Evolutionary conservation across 2,888 invertebrate species (phyloP).

Genomic region (Oasisia sp.): DNA sequence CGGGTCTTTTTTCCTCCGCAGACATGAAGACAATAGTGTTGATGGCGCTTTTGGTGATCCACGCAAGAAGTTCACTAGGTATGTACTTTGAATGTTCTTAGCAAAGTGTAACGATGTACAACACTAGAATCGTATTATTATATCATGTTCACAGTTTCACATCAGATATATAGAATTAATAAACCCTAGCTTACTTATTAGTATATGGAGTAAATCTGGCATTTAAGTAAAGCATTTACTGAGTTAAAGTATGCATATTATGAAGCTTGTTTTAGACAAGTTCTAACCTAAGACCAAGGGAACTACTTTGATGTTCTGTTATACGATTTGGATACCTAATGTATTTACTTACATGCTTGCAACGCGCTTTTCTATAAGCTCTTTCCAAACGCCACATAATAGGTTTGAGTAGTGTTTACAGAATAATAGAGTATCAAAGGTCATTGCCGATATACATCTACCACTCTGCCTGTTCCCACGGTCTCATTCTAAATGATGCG

Average conservation of each 20-base stretch:
- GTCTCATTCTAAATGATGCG: not conserved
- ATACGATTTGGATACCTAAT: not conserved
- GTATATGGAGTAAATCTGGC: too few species aligned
- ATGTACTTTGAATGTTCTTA: not conserved
- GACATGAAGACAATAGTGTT: not conserved
- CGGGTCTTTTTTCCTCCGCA: not conserved
- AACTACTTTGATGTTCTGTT: too few species aligned
- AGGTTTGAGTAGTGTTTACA: not conserved
- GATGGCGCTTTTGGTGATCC: not conserved
- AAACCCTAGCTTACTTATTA: too few species aligned
- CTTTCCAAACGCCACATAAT: too few species aligned
- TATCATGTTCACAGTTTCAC: not conserved
- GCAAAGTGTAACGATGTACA: not conserved
- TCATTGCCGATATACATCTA: not conserved
- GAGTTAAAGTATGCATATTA: too few species aligned
- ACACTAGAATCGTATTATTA: not conserved
- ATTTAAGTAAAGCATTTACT: too few species aligned
- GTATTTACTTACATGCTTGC: not conserved
- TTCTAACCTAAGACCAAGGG: too few species aligned
- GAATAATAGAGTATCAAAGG: not conserved
- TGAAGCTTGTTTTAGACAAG: too few species aligned
- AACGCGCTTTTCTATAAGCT: too few species aligned
- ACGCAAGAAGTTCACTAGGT: conserved; percentile 3
- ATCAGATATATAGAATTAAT: too few species aligned
- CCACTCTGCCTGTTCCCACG: not conserved